Evolutionary conservation across 1,140 invertebrate genomes (phyloP), one percentile per base, ranked within the genome.

Genomic region (Temnothorax longispinosus): DNA sequence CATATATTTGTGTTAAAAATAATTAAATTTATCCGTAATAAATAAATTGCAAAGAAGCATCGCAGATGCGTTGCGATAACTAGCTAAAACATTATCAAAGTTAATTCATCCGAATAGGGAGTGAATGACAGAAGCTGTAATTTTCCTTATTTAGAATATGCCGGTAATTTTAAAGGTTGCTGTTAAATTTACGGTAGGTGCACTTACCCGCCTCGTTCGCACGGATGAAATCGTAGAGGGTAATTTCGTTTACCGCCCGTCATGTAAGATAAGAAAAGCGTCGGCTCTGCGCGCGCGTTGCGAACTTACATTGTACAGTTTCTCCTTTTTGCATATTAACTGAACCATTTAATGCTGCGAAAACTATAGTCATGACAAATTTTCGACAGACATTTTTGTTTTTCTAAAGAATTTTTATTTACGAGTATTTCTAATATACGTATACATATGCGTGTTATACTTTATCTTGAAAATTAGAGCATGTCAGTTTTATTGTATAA

Each of bases 111-210:
- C 78, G 85, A 89, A 89, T 58, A 62, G 32, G 11, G 3, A 27
- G 38, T 41, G 38, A 6, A 6, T 44, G 56, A 72, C 76, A 52
- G 80, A 35, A 44, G 58, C 52, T 65, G 81, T 89, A 89, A 90
- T 84, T 89, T 89, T 89, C 75, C 27, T 27, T 87, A 85, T 90
- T 85, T 89, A 90, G 54, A 87, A 80, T 50, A 64, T 72, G 11
- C 32, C 27, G 50, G 71, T 76, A 78, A 62, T 69, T 84, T 87
- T 89, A 87, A 78, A 67, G 86, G 84, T 65, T 65, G 41, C 84
- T 72, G 27, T 84, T 76, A 41, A 52, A 87, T 90, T 90, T 90
- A 90, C 54, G 13, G 56, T 56, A 13, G n/a, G 4, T 50, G 41
- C 27, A 15, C 88, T 75, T 58, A 75, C 2, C 21, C 60, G 72